Conservation (phyloP, 1,140 invertebrate genomes). For the Heliconius eleuchia region DNA sequence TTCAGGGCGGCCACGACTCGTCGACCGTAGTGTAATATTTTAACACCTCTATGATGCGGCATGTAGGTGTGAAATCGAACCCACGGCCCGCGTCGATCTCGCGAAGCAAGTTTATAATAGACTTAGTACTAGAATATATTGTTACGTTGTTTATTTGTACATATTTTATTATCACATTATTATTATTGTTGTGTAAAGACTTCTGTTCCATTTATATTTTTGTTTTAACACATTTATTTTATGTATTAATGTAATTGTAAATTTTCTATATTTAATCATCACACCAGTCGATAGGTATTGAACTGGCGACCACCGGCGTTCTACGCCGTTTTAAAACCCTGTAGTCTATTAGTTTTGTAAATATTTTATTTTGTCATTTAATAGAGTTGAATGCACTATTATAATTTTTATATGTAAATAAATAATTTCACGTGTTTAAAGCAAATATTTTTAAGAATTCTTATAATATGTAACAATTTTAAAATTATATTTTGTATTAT, state of each 20-base stretch:
- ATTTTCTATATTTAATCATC: slow-evolving; percentile 27
- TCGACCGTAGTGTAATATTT: too few species aligned
- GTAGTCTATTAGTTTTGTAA: slow-evolving; percentile 44
- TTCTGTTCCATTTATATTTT: slow-evolving; percentile 63
- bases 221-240: slow-evolving; percentile 43
- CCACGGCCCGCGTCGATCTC: neutral
- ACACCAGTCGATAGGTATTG: slow-evolving; percentile 14
- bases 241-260: slow-evolving; percentile 24
- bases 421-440: neutral
- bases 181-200: slow-evolving; percentile 70
- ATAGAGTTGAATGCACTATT: neutral
- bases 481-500: neutral
- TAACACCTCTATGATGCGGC: neutral
- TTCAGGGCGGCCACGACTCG: too few species aligned
- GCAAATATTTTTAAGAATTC: neutral
- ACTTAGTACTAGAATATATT: slow-evolving; percentile 25
- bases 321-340: neutral
- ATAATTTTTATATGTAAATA: neutral
- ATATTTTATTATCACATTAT: slow-evolving; percentile 62
- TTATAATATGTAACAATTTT: neutral
- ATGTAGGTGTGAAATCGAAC: neutral
- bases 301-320: neutral
- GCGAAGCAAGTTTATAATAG: slow-evolving; percentile 8
- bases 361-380: slow-evolving; percentile 38
- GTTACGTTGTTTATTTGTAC: slow-evolving; percentile 56